Percentiles rank a stretch among this genome's conserved stretches.
Evolutionary conservation across 2,113 vertebrate species (phyloP).

Genomic region (Mobula birostris): DNA sequence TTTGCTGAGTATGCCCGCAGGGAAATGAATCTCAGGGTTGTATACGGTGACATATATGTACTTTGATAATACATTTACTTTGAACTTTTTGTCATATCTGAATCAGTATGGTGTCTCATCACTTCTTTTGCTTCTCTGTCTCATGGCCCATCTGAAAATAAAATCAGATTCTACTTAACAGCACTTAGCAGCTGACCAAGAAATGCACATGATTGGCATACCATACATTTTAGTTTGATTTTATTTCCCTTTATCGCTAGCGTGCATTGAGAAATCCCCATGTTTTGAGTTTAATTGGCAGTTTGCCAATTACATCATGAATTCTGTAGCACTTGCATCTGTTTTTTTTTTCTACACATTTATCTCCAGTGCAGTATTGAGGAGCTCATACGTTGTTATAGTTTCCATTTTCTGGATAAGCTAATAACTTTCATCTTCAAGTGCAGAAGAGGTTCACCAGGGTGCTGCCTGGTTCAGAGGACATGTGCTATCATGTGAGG

Average conservation of each 20-base stretch:
- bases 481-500: no score
- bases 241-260: background rate
- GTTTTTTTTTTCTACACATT: background rate
- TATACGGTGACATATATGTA: no score
- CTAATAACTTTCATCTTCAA: background rate
- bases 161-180: background rate
- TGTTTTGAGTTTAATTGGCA: background rate
- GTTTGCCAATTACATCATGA: background rate
- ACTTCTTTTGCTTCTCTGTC: background rate
- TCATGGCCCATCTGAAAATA: background rate
- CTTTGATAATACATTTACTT: no score
- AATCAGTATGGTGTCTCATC: background rate
- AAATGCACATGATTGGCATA: background rate
- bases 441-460: no score
- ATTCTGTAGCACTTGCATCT: background rate
- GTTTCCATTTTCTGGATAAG: background rate
- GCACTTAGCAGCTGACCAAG: background rate
- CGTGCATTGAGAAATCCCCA: background rate
- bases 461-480: no score
- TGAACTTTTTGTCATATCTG: background rate
- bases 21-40: no score
- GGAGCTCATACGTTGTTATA: background rate
- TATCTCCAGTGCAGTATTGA: background rate
- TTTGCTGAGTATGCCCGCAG: no score
- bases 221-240: no score